phyloP scores from a whole-genome alignment of 2,113 vertebrate genomes.

The Haemorhous mexicanus region DNA sequence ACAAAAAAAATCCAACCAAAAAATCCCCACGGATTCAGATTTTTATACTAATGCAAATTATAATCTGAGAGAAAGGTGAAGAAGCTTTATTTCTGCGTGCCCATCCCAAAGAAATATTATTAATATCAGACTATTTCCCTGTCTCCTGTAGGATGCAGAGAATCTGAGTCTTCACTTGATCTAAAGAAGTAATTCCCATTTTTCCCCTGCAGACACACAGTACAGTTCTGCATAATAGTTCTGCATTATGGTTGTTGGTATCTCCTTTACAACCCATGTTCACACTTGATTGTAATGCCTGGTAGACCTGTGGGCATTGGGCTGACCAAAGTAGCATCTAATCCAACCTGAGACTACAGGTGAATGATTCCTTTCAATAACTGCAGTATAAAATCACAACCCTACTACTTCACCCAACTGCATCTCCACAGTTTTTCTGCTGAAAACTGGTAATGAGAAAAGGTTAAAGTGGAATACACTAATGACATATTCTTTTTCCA shows the following conservation, averaged over 20 bases:
- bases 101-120: neutral
- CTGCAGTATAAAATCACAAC: neutral
- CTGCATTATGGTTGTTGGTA: neutral
- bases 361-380: neutral
- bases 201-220: neutral
- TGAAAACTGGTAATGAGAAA: neutral
- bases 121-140: neutral
- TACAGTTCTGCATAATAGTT: neutral
- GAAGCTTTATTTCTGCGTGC: neutral
- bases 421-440: neutral
- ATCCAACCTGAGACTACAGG: neutral
- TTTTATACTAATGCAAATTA: neutral
- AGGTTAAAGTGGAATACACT: neutral
- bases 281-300: fast-evolving
- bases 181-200: neutral
- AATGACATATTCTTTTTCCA: neutral
- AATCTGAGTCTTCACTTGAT: neutral
- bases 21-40: neutral
- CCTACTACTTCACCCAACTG: neutral
- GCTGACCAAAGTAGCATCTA: neutral
- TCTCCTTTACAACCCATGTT: neutral
- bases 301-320: neutral
- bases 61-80: neutral
- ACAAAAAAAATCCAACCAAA: neutral
- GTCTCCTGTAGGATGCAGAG: neutral